Evolutionary conservation across 2,888 invertebrate genomes (phyloP).

Genomic region (Trissolcus brochymenae): DNA sequence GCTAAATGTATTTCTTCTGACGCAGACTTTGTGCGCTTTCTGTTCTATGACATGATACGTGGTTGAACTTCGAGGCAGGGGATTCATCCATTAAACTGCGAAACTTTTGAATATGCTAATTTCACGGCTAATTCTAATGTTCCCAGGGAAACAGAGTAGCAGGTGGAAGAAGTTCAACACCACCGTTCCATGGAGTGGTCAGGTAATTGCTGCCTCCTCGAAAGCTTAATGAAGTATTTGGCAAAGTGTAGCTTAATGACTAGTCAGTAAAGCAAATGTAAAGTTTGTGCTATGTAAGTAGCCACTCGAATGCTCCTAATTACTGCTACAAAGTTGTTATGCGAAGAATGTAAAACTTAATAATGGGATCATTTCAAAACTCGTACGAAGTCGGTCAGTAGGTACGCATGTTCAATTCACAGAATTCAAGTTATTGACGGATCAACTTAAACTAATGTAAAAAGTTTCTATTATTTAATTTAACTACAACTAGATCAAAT

Average conservation of each 20-base stretch:
- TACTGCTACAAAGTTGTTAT: conserved; percentile 35
- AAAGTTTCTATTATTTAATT: conserved; percentile 36
- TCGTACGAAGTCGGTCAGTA: conserved; percentile 6
- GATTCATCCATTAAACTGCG: conserved; percentile 65
- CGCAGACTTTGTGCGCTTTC: conserved; percentile 48
- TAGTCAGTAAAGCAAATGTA: conserved; percentile 55
- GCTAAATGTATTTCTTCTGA: conserved; percentile 53
- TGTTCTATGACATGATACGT: conserved; percentile 57
- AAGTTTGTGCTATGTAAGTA: conserved; percentile 56
- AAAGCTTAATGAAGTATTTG: conserved; percentile 63
- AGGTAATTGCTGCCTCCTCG: conserved; percentile 61
- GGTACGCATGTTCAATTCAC: conserved; percentile 12
- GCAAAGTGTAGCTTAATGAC: conserved; percentile 57
- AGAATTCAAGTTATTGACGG: conserved; percentile 10
- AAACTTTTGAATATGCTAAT: conserved; percentile 68
- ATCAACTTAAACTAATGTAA: conserved; percentile 19
- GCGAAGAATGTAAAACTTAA: conserved; percentile 42
- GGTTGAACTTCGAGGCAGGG: conserved; percentile 55
- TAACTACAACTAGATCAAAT: too few relatives aligned
- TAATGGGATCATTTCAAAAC: conserved; percentile 30
- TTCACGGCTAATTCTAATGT: conserved; percentile 67
- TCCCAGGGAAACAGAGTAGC: conserved; percentile 61
- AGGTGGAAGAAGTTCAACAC: conserved; percentile 51
- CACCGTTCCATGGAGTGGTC: conserved; percentile 59
- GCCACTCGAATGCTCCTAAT: conserved; percentile 56